A percentile compares a stretch with the other conserved stretches of the same genome.
Conservation (phyloP, 1,140 invertebrate genomes). For the Tribolium castaneum region DNA sequence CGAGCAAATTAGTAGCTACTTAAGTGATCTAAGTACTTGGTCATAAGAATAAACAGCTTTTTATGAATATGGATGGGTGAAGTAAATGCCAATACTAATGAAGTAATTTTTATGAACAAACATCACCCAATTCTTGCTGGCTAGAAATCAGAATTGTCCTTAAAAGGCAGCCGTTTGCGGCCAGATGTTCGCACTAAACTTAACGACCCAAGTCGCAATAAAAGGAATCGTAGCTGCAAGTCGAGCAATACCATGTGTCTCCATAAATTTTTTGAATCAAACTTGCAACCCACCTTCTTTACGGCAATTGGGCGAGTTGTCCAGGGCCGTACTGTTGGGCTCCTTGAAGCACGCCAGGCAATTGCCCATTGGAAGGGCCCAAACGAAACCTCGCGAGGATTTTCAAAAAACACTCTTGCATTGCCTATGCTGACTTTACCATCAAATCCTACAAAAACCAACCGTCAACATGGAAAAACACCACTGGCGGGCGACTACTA, state of each 20-base stretch:
- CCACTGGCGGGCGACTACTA: neutral
- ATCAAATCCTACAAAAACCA: slow-evolving; percentile 24
- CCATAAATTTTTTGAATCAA: too few species aligned
- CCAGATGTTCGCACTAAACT: slow-evolving; percentile 10
- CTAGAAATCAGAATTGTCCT: neutral
- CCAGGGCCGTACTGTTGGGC: slow-evolving; percentile 68
- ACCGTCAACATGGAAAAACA: neutral
- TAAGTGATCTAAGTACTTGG: too few species aligned
- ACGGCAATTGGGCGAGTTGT: slow-evolving; percentile 66
- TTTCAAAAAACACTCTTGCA: slow-evolving; percentile 46
- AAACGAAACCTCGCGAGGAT: slow-evolving; percentile 53
- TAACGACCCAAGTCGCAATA: neutral
- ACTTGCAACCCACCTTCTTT: slow-evolving; percentile 70
- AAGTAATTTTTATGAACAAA: too few species aligned
- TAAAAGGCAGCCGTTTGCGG: neutral
- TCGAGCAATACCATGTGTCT: neutral
- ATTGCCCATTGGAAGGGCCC: slow-evolving; percentile 80
- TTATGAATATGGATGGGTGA: too few species aligned
- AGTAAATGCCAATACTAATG: too few species aligned
- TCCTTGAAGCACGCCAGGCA: slow-evolving; percentile 81
- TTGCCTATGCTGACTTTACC: slow-evolving; percentile 43
- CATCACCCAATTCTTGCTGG: neutral
- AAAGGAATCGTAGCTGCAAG: neutral
- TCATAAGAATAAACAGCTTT: too few species aligned
- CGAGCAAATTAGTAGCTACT: too few species aligned